phyloP scores from a whole-genome alignment of 2,888 invertebrate species.

The Strigamia transsilvanica region DNA sequence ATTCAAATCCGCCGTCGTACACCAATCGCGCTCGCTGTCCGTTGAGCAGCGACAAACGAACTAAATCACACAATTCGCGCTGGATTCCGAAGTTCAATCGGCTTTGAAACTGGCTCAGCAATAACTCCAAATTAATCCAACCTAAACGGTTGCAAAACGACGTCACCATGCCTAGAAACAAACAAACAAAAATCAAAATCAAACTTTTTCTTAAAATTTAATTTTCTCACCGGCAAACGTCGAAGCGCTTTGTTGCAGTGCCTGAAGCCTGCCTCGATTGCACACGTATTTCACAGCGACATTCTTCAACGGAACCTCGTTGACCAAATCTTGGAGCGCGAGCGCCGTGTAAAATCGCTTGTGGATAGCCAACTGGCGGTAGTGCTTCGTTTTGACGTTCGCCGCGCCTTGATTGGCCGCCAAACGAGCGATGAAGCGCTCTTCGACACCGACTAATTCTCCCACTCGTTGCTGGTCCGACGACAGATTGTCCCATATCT shows the following conservation, averaged over 20 bases:
- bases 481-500: conserved; percentile 82
- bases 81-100: conserved; percentile 94
- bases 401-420: conserved; percentile 66
- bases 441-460: conserved; percentile 85
- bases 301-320: conserved; percentile 81
- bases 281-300: conserved; percentile 88
- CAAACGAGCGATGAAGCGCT: conserved; percentile 78
- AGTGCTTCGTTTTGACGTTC: neutral
- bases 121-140: conserved; percentile 88
- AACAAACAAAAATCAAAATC: neutral
- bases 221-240: conserved; percentile 82
- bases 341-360: conserved; percentile 86
- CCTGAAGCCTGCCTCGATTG: conserved; percentile 88
- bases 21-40: conserved; percentile 84
- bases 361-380: conserved; percentile 60
- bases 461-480: conserved; percentile 85
- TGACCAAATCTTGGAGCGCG: conserved; percentile 90
- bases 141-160: conserved; percentile 92
- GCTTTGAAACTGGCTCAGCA: conserved; percentile 92
- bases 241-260: conserved; percentile 91
- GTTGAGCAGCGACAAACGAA: conserved; percentile 83
- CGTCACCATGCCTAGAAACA: conserved; percentile 85
- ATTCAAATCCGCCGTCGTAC: conserved; percentile 81
- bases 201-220: neutral
- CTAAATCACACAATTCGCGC: conserved; percentile 88